A percentile compares a stretch with the other conserved stretches of the same genome.
Conservation (phyloP, 2,797 vertebrate genomes). For the Catharus ustulatus region DNA sequence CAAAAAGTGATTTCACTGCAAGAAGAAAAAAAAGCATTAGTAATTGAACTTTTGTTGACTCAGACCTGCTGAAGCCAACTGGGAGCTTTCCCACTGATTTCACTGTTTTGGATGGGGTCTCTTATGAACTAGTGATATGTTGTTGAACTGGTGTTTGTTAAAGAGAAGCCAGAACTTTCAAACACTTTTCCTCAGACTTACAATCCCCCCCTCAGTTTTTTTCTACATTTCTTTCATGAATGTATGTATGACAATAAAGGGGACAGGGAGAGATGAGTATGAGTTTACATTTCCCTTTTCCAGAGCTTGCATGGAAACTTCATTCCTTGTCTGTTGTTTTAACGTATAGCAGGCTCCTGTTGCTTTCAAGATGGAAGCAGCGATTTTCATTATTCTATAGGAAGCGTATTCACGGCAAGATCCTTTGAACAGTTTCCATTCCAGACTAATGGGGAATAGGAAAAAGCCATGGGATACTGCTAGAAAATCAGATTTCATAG, state of each 20-base stretch:
- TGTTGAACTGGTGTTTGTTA: slow-evolving; percentile 13
- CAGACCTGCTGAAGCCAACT: slow-evolving; percentile 34
- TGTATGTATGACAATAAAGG: slow-evolving; percentile 4
- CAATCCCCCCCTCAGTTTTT: background rate
- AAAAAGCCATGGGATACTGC: slow-evolving; percentile 63
- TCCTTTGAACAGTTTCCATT: slow-evolving; percentile 71
- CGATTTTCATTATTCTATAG: slow-evolving; percentile 53
- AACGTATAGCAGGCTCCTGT: slow-evolving; percentile 10
- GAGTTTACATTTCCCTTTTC: slow-evolving; percentile 13
- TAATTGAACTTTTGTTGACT: slow-evolving; percentile 38
- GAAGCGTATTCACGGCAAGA: slow-evolving; percentile 55
- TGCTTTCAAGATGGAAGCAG: slow-evolving; percentile 30
- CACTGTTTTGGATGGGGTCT: slow-evolving; percentile 28
- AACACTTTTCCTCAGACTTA: background rate
- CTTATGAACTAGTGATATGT: background rate
- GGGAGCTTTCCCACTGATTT: slow-evolving; percentile 50
- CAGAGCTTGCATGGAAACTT: background rate
- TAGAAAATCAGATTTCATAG: slow-evolving; percentile 65
- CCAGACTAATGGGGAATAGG: slow-evolving; percentile 57
- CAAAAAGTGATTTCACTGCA: background rate
- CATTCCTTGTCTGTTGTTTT: slow-evolving; percentile 14
- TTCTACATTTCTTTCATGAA: slow-evolving; percentile 9
- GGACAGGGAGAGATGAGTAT: background rate
- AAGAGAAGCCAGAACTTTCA: slow-evolving; percentile 37
- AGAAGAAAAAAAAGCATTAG: background rate